phyloP scores from a whole-genome alignment of 2,113 vertebrate species.

The Micromys minutus region DNA sequence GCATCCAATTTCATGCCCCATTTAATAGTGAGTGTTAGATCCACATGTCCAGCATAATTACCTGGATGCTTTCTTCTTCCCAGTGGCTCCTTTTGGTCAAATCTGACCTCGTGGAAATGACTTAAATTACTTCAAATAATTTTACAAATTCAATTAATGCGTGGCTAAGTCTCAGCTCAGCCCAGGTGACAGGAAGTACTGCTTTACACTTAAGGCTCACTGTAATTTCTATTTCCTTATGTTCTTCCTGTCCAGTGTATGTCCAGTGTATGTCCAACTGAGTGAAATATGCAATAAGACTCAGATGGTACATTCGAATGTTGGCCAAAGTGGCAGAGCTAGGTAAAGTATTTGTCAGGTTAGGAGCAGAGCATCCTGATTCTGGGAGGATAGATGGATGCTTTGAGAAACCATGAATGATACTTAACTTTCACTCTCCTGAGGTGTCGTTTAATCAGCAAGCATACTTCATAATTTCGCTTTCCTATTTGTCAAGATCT shows the following conservation, averaged over 20 bases:
- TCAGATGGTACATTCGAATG: constrained; percentile 37
- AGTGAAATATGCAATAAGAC: constrained; percentile 20
- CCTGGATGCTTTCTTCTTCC: constrained; percentile 70
- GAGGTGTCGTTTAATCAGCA: constrained; percentile 83
- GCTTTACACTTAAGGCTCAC: constrained; percentile 12
- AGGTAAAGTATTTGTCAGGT: constrained; percentile 68
- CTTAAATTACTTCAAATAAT: constrained; percentile 77
- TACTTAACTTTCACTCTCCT: constrained; percentile 75
- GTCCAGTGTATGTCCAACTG: constrained; percentile 32
- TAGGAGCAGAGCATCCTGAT: constrained; percentile 55
- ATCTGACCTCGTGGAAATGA: constrained; percentile 79
- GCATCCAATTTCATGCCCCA: constrained; percentile 69
- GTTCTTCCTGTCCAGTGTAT: constrained; percentile 50
- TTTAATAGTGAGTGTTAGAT: constrained; percentile 71
- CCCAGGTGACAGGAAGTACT: constrained; percentile 63
- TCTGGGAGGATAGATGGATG: constrained; percentile 69
- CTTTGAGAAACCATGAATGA: constrained; percentile 65
- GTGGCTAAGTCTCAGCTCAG: constrained; percentile 69
- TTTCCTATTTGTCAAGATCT: constrained; percentile 87
- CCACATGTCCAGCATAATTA: constrained; percentile 73
- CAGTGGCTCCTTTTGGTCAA: constrained; percentile 72
- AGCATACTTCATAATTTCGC: constrained; percentile 85
- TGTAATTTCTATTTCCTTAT: constrained; percentile 54
- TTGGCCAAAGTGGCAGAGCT: neutral
- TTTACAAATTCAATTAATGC: constrained; percentile 78